phyloP scores from a whole-genome alignment of 2,113 vertebrate species.

The Bubalus kerabau region DNA sequence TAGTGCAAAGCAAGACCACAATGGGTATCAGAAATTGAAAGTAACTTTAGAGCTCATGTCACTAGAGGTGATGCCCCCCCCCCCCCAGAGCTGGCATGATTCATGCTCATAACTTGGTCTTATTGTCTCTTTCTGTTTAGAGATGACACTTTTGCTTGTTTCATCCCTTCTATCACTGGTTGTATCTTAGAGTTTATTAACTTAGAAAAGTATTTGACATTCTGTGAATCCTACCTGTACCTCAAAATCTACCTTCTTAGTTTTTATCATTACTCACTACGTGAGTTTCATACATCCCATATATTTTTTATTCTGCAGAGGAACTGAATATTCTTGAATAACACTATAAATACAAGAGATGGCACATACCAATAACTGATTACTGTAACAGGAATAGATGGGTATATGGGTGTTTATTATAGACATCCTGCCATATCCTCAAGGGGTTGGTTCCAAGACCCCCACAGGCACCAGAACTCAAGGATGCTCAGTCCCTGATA shows the following conservation, averaged over 20 bases:
- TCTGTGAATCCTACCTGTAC: neutral
- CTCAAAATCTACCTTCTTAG: neutral
- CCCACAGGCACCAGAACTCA: neutral
- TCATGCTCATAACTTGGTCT: neutral
- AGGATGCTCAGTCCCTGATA: neutral
- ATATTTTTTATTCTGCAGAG: neutral
- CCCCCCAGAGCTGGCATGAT: neutral
- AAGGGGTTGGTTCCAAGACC: neutral
- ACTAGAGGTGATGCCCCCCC: neutral
- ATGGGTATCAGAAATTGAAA: neutral
- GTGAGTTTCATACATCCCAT: neutral
- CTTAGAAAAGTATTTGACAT: neutral
- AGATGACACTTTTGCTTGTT: neutral
- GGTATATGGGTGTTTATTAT: neutral
- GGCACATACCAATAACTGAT: neutral
- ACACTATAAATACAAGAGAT: neutral
- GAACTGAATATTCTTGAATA: neutral
- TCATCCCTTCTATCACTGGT: neutral
- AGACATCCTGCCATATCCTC: neutral
- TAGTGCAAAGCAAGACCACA: neutral
- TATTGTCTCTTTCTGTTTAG: neutral
- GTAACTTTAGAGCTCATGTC: neutral
- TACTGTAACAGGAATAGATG: neutral
- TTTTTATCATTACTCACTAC: neutral
- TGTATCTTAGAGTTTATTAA: neutral